These are phyloP conservation scores for Megaceryle torquata DNA, from an alignment of 2,113 vertebrate genomes.

Conservation along the genomic window DNA sequence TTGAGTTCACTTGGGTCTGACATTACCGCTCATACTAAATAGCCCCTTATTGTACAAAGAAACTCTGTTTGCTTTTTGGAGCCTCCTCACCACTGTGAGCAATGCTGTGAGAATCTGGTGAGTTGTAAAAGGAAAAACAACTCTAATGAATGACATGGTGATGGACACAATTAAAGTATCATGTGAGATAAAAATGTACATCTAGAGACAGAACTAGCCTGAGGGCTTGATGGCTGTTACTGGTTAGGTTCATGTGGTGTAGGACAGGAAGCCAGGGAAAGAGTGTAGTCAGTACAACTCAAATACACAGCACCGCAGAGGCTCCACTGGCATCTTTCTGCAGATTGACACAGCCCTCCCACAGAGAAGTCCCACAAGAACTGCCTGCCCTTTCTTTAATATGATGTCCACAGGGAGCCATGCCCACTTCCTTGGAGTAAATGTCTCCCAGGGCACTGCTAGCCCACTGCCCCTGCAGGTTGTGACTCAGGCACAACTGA, in stretches of 20 bases:
- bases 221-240: background rate
- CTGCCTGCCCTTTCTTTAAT: background rate
- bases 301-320: background rate
- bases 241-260: background rate
- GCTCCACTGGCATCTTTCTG: background rate
- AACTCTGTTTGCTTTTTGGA: constrained; percentile 14
- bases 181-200: background rate
- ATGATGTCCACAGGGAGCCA: fast-evolving
- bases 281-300: background rate
- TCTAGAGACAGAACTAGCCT: background rate
- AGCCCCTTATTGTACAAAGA: background rate
- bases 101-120: constrained; percentile 41
- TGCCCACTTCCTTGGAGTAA: background rate
- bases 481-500: background rate
- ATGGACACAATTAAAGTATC: background rate
- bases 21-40: background rate
- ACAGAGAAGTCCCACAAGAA: background rate
- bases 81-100: background rate
- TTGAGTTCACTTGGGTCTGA: constrained; percentile 9
- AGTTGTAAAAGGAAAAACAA: background rate
- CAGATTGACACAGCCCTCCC: background rate
- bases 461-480: background rate
- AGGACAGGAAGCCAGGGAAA: background rate
- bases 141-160: background rate
- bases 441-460: background rate